Conservation (phyloP, 2,113 vertebrate species). For the Zosterops hypoxanthus region DNA sequence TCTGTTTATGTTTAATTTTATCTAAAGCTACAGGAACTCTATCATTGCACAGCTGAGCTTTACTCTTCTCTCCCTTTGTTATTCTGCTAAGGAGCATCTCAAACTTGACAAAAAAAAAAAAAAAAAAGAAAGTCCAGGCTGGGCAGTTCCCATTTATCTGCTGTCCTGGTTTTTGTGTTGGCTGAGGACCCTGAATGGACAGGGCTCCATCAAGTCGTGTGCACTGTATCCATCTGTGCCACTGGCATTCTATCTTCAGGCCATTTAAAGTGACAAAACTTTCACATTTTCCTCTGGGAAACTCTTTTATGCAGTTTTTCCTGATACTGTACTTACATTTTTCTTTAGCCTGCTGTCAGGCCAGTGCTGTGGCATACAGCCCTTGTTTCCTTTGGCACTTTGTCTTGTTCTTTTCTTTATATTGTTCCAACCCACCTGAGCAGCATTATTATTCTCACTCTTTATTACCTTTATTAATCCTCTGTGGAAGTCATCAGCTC, state of each 20-base stretch:
- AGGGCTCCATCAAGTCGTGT: background rate
- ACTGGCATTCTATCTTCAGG: background rate
- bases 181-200: background rate
- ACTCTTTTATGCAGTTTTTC: background rate
- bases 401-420: background rate
- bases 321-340: background rate
- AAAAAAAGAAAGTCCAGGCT: background rate
- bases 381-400: background rate
- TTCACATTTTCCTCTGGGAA: background rate
- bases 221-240: background rate
- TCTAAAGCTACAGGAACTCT: conserved; percentile 37
- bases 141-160: background rate
- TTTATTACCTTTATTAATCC: background rate
- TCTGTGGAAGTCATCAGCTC: background rate
- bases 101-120: background rate
- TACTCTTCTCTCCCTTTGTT: background rate
- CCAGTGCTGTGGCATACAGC: background rate
- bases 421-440: background rate
- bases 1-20: conserved; percentile 49
- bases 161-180: background rate
- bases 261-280: background rate
- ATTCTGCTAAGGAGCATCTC: background rate
- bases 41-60: background rate
- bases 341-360: background rate
- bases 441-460: background rate